These are phyloP conservation scores for Oostethus manadensis DNA, from an alignment of 2,113 vertebrate genomes.

Conservation along the genomic window DNA sequence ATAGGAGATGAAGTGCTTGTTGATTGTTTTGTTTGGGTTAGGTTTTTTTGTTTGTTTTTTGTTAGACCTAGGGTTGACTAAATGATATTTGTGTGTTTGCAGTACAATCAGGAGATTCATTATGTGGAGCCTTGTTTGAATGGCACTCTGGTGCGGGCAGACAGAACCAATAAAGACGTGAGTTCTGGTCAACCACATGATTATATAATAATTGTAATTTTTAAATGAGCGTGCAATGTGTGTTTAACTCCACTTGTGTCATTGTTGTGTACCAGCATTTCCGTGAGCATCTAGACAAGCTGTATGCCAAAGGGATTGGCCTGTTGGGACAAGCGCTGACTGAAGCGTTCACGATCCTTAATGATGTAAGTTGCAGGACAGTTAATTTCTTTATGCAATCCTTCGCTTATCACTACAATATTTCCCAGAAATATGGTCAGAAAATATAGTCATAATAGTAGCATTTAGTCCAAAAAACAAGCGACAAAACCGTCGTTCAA, in stretches of 20 bases:
- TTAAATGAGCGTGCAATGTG: not conserved
- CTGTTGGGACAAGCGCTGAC: constrained; percentile 92
- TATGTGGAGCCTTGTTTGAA: constrained; percentile 97
- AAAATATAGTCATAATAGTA: too few species aligned
- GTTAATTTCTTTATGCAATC: not conserved
- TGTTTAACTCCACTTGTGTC: constrained; percentile 9
- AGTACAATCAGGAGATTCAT: constrained; percentile 97
- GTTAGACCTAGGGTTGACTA: too few species aligned
- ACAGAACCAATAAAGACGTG: constrained; percentile 95
- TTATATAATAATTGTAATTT: constrained; percentile 2
- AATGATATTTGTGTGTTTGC: constrained; percentile 35
- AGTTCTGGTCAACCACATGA: constrained; percentile 47
- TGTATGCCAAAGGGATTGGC: constrained; percentile 95
- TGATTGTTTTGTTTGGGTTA: too few species aligned
- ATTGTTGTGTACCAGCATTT: constrained; percentile 82
- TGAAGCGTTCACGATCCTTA: constrained; percentile 92
- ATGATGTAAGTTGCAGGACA: constrained; percentile 74
- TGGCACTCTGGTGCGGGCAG: constrained; percentile 91
- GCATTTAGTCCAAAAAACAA: too few species aligned
- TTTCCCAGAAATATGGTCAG: too few species aligned
- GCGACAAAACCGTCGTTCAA: too few species aligned
- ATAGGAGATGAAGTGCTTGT: too few species aligned
- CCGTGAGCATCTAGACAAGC: constrained; percentile 92
- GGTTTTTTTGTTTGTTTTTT: too few species aligned
- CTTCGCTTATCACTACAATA: too few species aligned